A percentile compares a stretch with the other conserved stretches of the same genome.
phyloP scores from a whole-genome alignment of 2,888 invertebrate species.

The Nymphalis polychloros region DNA sequence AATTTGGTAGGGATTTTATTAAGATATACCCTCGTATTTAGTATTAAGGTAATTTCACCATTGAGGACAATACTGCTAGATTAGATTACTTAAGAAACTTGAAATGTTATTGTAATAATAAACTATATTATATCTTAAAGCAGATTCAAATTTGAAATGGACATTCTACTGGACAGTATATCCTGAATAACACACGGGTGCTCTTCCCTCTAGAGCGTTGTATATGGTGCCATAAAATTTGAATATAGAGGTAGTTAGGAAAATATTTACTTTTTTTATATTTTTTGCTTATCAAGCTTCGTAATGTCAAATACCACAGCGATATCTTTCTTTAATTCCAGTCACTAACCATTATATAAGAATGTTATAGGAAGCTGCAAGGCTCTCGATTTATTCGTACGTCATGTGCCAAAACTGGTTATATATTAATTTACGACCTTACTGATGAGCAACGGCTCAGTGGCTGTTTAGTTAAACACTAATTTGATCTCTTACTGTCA shows the following conservation, averaged over 20 bases:
- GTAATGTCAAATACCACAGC: neutral
- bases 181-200: slow-evolving; percentile 40
- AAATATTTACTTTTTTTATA: slow-evolving; percentile 48
- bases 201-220: slow-evolving; percentile 44
- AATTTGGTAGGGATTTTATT: slow-evolving; percentile 43
- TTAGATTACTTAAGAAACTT: slow-evolving; percentile 43
- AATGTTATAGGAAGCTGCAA: neutral
- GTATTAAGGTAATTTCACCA: slow-evolving; percentile 51
- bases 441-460: too few relatives aligned
- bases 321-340: neutral
- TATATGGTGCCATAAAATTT: slow-evolving; percentile 64
- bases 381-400: slow-evolving; percentile 25
- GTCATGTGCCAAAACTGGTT: slow-evolving; percentile 50
- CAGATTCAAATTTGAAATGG: slow-evolving; percentile 14
- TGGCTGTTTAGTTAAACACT: too few relatives aligned
- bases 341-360: neutral
- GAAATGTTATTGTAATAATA: slow-evolving; percentile 27
- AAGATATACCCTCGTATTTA: slow-evolving; percentile 44
- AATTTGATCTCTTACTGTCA: too few relatives aligned
- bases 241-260: slow-evolving; percentile 61
- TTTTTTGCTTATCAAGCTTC: slow-evolving; percentile 21
- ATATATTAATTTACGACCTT: slow-evolving; percentile 21
- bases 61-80: slow-evolving; percentile 57
- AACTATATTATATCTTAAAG: slow-evolving; percentile 25
- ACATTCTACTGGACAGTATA: slow-evolving; percentile 15